Percentiles rank a stretch among this genome's conserved stretches.
Conservation (phyloP, 2,113 vertebrate species). For the Scomber japonicus region DNA sequence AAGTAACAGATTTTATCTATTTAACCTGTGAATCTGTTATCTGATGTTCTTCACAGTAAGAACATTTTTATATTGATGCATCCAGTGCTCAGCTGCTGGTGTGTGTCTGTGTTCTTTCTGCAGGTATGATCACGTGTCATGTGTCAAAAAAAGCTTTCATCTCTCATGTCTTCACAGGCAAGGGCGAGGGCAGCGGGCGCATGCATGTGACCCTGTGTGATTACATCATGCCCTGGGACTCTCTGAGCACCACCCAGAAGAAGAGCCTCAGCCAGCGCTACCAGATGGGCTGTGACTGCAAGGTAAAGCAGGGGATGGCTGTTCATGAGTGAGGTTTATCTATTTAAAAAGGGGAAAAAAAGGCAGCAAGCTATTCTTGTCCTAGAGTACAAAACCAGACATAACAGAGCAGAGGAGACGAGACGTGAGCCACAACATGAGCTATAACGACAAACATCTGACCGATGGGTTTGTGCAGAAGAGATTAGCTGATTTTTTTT, state of each 20-base stretch:
- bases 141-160: not conserved
- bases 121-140: not conserved
- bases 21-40: not conserved
- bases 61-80: not conserved
- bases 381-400: constrained; percentile 15
- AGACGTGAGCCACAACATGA: constrained; percentile 29
- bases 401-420: constrained; percentile 30
- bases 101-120: not conserved
- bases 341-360: not conserved
- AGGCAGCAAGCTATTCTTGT: constrained; percentile 9
- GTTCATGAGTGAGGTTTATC: constrained; percentile 10
- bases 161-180: constrained; percentile 84
- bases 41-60: not conserved
- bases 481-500: too few species aligned
- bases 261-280: constrained; percentile 98
- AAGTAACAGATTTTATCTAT: constrained; percentile 29
- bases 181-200: constrained; percentile 89
- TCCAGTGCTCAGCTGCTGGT: not conserved
- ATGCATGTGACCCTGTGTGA: constrained; percentile 98
- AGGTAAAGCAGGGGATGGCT: constrained; percentile 85
- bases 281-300: constrained; percentile 99
- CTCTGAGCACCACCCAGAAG: constrained; percentile 95
- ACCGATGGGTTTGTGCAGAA: not conserved
- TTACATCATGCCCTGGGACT: constrained; percentile 96
- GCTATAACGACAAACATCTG: not conserved